These are phyloP conservation scores for Triplophysa rosa DNA, from an alignment of 2,113 vertebrate species.

Conservation along the genomic window DNA sequence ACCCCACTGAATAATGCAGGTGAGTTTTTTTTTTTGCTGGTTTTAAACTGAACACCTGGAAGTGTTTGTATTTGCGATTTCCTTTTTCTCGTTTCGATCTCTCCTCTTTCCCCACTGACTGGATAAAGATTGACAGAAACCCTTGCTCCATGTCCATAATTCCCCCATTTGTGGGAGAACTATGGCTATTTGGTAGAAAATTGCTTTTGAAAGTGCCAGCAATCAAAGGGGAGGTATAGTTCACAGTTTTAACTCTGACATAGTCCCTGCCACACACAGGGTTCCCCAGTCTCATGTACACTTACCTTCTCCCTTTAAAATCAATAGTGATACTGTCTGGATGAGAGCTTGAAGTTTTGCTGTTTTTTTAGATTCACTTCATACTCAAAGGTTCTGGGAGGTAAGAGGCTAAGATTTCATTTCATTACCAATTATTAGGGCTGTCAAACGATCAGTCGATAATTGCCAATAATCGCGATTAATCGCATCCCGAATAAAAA, in stretches of 20 bases:
- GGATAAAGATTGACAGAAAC: slow-evolving; percentile 22
- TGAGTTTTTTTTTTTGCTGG: background rate
- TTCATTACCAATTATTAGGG: too few species aligned
- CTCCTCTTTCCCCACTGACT: background rate
- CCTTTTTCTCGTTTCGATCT: slow-evolving; percentile 7
- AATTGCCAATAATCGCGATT: too few species aligned
- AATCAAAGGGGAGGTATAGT: background rate
- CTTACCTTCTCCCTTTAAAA: slow-evolving; percentile 27
- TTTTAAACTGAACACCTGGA: background rate
- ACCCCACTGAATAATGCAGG: slow-evolving; percentile 33
- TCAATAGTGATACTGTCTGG: background rate
- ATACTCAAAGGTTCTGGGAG: background rate
- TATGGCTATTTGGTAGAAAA: slow-evolving; percentile 28
- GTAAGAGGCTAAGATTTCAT: too few species aligned
- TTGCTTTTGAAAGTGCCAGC: slow-evolving; percentile 26
- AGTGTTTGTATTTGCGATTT: slow-evolving; percentile 20
- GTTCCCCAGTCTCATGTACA: slow-evolving; percentile 16
- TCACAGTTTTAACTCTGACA: background rate
- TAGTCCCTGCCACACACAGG: background rate
- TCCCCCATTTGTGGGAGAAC: slow-evolving; percentile 15
- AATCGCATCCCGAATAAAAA: too few species aligned
- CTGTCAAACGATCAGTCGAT: too few species aligned
- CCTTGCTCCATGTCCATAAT: slow-evolving; percentile 14
- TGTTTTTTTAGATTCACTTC: background rate
- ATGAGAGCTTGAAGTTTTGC: background rate